Base-by-base conservation (phyloP, 2,797 vertebrate species). In the Aeoliscus strigatus region DNA sequence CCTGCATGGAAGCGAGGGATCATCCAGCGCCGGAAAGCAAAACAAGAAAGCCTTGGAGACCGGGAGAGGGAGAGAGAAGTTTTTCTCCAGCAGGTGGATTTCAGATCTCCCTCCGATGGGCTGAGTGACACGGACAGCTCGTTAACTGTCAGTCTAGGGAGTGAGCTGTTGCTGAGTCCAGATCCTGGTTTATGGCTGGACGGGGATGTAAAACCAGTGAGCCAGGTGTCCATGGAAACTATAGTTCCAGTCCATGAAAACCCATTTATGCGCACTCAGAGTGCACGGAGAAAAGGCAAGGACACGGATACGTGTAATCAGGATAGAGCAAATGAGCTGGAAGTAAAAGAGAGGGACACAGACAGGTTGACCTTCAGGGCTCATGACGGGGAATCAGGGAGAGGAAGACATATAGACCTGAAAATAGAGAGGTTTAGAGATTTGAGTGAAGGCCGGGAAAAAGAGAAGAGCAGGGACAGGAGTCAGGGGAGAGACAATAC, bases 1-100 rank as follows among this genome's bases (percentile, higher is more conserved):
- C 93, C 94, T 0, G 90, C 89, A 14, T 94, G 93, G 93, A 94
- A 94, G 48, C 79, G 92, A 47, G 92, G 90, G 15, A 90, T 95
- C 52, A 90, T 95, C 61, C 90, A 93, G 57, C 74, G 92, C 13
- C 86, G 93, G 27, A 88, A 87, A 14, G 91, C 90, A 0, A 93
- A 90, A 66, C 89, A 89, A 52, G 89, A 87, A 13, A 52, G 27
- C 25, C 32, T 57, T 2, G 70, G 73, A 14, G 81, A 81, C 50
- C 70, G 43, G 39, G 77, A 78, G 31, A 78, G 51, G 51, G 79
- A 85, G 1, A 67, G 49, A 43, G 77, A 82, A 0, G 8, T 56
- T 6, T 54, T 53, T 40, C 46, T 79, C 39, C 61, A 65, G 33
- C 68, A 65, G 21, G 42, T 54, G 44, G 81, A 86, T 2, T 33